phyloP scores from a whole-genome alignment of 2,888 invertebrate genomes.

The Meloe dianella region DNA sequence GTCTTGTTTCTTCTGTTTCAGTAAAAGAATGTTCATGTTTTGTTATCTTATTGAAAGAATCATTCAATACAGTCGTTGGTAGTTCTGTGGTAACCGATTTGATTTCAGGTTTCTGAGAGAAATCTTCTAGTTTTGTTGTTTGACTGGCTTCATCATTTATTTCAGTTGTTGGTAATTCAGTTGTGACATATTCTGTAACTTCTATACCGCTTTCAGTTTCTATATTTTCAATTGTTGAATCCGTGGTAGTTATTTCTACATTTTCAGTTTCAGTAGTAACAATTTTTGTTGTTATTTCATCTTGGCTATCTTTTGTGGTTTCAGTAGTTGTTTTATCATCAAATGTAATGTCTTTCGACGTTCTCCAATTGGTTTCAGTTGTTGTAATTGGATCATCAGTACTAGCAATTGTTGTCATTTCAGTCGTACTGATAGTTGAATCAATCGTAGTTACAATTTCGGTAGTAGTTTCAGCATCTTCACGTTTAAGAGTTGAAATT shows the following conservation, averaged over 20 bases:
- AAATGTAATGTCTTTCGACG: slow-evolving; percentile 17
- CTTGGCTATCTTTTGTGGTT: slow-evolving; percentile 15
- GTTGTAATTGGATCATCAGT: not conserved
- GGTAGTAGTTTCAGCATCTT: slow-evolving; percentile 23
- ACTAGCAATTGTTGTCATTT: not conserved
- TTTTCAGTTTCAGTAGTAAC: slow-evolving; percentile 31
- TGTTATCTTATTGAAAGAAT: slow-evolving; percentile 27
- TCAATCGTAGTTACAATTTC: not conserved
- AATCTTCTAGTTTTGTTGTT: too few relatives aligned
- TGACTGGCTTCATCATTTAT: not conserved
- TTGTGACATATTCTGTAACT: slow-evolving; percentile 18
- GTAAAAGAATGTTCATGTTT: slow-evolving; percentile 12
- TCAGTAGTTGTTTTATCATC: slow-evolving; percentile 36
- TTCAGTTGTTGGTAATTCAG: slow-evolving; percentile 19
- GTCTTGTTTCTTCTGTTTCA: slow-evolving; percentile 19
- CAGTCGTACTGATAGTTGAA: not conserved
- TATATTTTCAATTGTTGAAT: not conserved
- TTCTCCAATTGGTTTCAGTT: slow-evolving; percentile 2
- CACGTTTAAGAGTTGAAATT: slow-evolving; percentile 13
- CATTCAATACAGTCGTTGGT: not conserved
- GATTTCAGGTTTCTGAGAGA: slow-evolving; percentile 1
- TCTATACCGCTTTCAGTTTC: slow-evolving; percentile 22
- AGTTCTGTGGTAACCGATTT: slow-evolving; percentile 6
- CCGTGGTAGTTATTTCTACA: slow-evolving; percentile 10
- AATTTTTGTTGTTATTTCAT: slow-evolving; percentile 20